Evolutionary conservation across 2,797 vertebrate genomes (phyloP).

Genomic region (Pseudochirops corinnae): DNA sequence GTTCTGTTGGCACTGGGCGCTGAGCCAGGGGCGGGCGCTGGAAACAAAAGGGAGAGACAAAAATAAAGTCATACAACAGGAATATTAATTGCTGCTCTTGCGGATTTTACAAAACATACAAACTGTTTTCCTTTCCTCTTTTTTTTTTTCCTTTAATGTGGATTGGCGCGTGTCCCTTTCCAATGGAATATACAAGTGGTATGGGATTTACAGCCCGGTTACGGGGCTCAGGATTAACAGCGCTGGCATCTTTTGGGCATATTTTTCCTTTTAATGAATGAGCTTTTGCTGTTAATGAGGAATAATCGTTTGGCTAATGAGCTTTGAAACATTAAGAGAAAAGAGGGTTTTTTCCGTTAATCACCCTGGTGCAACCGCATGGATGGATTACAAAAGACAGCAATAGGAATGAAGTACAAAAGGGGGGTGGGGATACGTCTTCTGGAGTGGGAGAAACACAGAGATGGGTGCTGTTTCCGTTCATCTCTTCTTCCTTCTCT

Average conservation of each 20-base stretch:
- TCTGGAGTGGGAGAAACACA: conserved; percentile 85
- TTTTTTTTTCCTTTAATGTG: conserved; percentile 61
- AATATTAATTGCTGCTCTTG: conserved; percentile 88
- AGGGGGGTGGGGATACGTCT: conserved; percentile 79
- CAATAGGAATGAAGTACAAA: conserved; percentile 84
- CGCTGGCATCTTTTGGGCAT: conserved; percentile 95
- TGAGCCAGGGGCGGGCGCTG: conserved; percentile 92
- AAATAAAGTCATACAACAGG: conserved; percentile 94
- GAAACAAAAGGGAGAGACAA: conserved; percentile 91
- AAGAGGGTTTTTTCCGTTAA: conserved; percentile 91
- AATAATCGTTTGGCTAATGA: conserved; percentile 98
- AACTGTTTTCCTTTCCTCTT: conserved; percentile 81
- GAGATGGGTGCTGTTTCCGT: conserved; percentile 86
- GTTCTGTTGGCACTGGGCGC: conserved; percentile 93
- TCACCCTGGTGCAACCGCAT: conserved; percentile 94
- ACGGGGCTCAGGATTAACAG: conserved; percentile 86
- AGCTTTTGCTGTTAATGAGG: conserved; percentile 89
- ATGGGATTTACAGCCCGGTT: conserved; percentile 88
- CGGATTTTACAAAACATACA: conserved; percentile 90
- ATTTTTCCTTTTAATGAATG: conserved; percentile 88
- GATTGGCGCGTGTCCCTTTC: conserved; percentile 84
- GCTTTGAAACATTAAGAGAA: conserved; percentile 95
- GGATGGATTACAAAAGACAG: conserved; percentile 99
- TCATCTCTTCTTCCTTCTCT: conserved; percentile 82
- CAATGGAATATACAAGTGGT: conserved; percentile 86